These are phyloP conservation scores for Camponotus fellah DNA, from an alignment of 2,888 invertebrate genomes.

Conservation along the genomic window DNA sequence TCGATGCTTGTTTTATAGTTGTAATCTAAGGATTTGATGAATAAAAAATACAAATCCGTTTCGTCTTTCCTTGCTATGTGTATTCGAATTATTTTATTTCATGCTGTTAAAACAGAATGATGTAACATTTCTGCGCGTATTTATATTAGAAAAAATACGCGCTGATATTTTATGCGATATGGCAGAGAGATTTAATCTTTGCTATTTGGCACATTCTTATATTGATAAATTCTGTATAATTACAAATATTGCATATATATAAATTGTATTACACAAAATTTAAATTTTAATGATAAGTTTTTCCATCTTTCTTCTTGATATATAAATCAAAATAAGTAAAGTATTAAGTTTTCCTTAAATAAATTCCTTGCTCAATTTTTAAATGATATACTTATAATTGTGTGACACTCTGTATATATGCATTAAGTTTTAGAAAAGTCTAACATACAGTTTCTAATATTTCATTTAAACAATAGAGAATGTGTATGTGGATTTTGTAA, in stretches of 20 bases:
- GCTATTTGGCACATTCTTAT: slow-evolving; percentile 55
- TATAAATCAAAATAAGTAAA: neutral
- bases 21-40: neutral
- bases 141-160: neutral
- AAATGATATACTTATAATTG: neutral
- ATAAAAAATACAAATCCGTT: slow-evolving; percentile 14
- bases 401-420: slow-evolving; percentile 30
- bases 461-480: slow-evolving; percentile 8
- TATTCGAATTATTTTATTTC: neutral
- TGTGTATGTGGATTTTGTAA: neutral
- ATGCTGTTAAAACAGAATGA: neutral
- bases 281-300: slow-evolving; percentile 12
- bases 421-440: neutral
- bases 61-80: neutral
- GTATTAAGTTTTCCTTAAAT: neutral
- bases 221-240: slow-evolving; percentile 24
- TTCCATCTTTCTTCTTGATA: neutral
- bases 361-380: neutral
- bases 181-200: slow-evolving; percentile 63
- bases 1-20: neutral
- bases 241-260: slow-evolving; percentile 28
- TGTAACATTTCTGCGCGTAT: neutral
- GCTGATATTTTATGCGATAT: slow-evolving; percentile 43
- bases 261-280: neutral
- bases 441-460: neutral